Conservation (phyloP, 2,888 invertebrate species). For the Dolomedes plantarius region DNA sequence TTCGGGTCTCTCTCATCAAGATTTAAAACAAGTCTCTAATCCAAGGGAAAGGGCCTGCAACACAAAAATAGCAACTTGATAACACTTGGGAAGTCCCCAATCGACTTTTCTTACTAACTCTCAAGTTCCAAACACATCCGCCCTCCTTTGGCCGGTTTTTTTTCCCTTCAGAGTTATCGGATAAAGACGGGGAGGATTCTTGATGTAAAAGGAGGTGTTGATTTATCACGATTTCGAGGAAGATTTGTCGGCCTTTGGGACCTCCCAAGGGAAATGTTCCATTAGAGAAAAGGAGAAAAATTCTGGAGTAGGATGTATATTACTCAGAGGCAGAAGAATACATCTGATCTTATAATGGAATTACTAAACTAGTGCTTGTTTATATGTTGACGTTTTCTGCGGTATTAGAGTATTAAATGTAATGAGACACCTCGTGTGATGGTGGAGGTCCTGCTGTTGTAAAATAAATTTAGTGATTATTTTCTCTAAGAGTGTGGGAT, state of each 20-base stretch:
- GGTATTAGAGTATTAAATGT: no score
- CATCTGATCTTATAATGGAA: no score
- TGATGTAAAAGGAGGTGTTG: neutral
- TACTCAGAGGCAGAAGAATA: no score
- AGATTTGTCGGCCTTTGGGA: neutral
- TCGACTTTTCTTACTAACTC: neutral
- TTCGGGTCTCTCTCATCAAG: neutral
- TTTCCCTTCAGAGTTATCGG: neutral
- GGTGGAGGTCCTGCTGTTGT: no score
- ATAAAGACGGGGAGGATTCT: neutral
- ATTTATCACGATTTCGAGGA: neutral
- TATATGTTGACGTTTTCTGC: no score
- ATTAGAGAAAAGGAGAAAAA: neutral
- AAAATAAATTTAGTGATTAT: no score
- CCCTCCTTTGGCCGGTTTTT: neutral
- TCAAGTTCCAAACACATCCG: neutral
- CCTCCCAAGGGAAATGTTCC: neutral
- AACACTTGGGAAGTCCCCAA: neutral
- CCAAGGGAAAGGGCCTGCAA: neutral
- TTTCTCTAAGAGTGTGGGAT: no score
- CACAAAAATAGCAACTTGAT: slow-evolving; percentile 3
- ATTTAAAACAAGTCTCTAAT: neutral
- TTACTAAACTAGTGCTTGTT: no score
- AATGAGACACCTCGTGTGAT: no score
- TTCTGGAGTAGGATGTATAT: neutral